These are phyloP conservation scores for Sclerodermus sp. DNA, from an alignment of 2,888 invertebrate species.

Conservation along the genomic window DNA sequence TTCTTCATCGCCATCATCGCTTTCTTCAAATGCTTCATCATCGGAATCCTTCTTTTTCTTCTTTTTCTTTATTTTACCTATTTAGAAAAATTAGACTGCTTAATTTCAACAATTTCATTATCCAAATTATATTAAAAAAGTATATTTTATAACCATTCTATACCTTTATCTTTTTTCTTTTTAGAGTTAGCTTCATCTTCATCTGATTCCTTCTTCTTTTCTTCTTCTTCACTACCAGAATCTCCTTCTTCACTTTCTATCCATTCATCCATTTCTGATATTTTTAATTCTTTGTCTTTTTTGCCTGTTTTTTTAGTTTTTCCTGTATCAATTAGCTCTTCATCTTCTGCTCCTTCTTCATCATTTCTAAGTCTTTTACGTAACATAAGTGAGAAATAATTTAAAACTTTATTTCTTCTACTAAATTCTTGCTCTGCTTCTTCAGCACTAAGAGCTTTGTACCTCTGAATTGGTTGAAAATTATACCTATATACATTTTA, in stretches of 20 bases:
- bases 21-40: slow-evolving; percentile 91
- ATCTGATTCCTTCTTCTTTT: slow-evolving; percentile 64
- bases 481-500: slow-evolving; percentile 68
- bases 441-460: slow-evolving; percentile 93
- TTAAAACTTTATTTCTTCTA: slow-evolving; percentile 92
- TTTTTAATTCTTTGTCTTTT: slow-evolving; percentile 71
- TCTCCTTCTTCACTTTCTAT: slow-evolving; percentile 77
- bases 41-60: slow-evolving; percentile 83
- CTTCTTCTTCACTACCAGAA: slow-evolving; percentile 70
- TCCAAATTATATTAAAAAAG: slow-evolving; percentile 10
- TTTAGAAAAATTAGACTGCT: too few species aligned
- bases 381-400: slow-evolving; percentile 94
- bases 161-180: slow-evolving; percentile 68
- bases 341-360: slow-evolving; percentile 66
- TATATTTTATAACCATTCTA: slow-evolving; percentile 8
- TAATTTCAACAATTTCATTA: too few species aligned
- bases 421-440: slow-evolving; percentile 98
- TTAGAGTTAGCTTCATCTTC: slow-evolving; percentile 65
- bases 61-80: slow-evolving; percentile 58
- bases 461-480: slow-evolving; percentile 84
- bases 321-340: slow-evolving; percentile 66
- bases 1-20: slow-evolving; percentile 96
- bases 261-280: slow-evolving; percentile 95
- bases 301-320: slow-evolving; percentile 46
- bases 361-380: slow-evolving; percentile 81